Evolutionary conservation across 37 sponge, comb jelly and placozoan species (phyloP).

Genomic region (Mnemiopsis leidyi): DNA sequence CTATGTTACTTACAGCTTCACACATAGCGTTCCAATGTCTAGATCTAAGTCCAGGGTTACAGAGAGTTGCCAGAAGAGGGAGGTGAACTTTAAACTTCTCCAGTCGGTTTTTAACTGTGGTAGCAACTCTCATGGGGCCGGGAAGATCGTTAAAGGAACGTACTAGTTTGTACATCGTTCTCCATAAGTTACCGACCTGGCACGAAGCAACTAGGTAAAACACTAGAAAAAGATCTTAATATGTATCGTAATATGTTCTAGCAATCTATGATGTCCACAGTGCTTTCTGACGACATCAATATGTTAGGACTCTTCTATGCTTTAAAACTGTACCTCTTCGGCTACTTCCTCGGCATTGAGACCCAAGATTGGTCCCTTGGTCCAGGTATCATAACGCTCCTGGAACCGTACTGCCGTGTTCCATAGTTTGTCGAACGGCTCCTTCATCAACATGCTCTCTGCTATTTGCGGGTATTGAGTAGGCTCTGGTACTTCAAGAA

Average conservation of each 20-base stretch:
- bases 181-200: slow-evolving; percentile 72
- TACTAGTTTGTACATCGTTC: slow-evolving; percentile 88
- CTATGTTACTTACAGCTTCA: slow-evolving; percentile 3
- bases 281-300: not conserved
- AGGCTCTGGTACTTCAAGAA: slow-evolving; percentile 19
- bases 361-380: slow-evolving; percentile 91
- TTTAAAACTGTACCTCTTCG: slow-evolving; percentile 71
- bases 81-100: slow-evolving; percentile 89
- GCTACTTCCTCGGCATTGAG: slow-evolving; percentile 89
- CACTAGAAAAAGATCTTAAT: too few species aligned
- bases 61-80: slow-evolving; percentile 84
- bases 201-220: too few species aligned
- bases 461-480: slow-evolving; percentile 82
- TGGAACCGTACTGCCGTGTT: slow-evolving; percentile 79
- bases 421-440: slow-evolving; percentile 94
- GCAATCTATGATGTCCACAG: not conserved
- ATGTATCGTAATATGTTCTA: too few species aligned
- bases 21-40: slow-evolving; percentile 82
- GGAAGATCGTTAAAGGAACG: slow-evolving; percentile 83
- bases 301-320: not conserved
- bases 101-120: slow-evolving; percentile 80
- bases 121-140: slow-evolving; percentile 81
- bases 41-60: slow-evolving; percentile 92
- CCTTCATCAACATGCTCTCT: slow-evolving; percentile 69
- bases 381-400: slow-evolving; percentile 87